phyloP scores from a whole-genome alignment of 2,113 vertebrate genomes.

The Baryphthengus martii region DNA sequence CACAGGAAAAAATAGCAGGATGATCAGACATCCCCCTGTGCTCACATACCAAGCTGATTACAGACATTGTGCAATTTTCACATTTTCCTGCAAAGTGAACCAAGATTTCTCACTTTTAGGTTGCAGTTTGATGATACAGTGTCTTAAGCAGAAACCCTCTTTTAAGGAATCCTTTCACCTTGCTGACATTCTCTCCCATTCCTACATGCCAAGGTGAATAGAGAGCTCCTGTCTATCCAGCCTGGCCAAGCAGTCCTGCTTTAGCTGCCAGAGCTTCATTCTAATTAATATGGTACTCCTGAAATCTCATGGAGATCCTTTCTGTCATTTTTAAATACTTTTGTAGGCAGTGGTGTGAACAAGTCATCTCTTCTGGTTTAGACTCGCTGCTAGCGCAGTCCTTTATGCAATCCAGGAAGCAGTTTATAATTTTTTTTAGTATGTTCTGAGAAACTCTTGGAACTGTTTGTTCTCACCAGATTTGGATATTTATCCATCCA shows the following conservation, averaged over 20 bases:
- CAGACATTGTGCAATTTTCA: background rate
- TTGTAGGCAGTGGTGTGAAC: constrained; percentile 93
- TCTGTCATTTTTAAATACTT: constrained; percentile 99
- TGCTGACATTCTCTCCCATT: background rate
- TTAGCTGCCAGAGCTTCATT: constrained; percentile 95
- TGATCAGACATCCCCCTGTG: background rate
- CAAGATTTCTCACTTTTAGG: background rate
- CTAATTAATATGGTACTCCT: constrained; percentile 98
- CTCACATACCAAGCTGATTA: background rate
- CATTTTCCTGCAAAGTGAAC: background rate
- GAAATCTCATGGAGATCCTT: constrained; percentile 96
- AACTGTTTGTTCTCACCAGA: constrained; percentile 73
- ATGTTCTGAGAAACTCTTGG: constrained; percentile 95
- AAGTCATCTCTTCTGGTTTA: constrained; percentile 89
- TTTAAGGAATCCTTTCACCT: background rate
- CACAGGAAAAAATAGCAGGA: constrained; percentile 17
- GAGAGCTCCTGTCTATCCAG: constrained; percentile 67
- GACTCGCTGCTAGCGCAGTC: constrained; percentile 94
- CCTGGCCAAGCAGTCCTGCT: constrained; percentile 87
- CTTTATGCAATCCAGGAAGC: constrained; percentile 95
- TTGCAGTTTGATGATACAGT: background rate
- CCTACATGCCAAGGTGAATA: background rate
- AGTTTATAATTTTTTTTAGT: constrained; percentile 96
- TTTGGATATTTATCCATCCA: background rate
- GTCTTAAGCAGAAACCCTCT: background rate